Conservation (phyloP, 1,140 invertebrate genomes). For the Drosophila funebris region DNA sequence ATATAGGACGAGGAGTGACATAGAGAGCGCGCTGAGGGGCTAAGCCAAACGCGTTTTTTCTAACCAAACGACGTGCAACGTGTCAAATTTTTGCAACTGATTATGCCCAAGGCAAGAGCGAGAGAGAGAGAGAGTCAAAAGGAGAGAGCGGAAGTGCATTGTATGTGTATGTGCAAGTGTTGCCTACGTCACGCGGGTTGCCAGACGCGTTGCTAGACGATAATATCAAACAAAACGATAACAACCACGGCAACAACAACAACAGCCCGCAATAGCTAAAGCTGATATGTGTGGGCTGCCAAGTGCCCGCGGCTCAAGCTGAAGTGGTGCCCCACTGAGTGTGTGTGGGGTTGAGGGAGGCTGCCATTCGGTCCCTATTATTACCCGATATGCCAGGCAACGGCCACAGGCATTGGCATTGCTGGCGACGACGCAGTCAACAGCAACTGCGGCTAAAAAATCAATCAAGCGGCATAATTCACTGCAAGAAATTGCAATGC, state of each 20-base stretch:
- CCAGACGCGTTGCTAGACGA: constrained; percentile 77
- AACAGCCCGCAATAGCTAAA: constrained; percentile 13
- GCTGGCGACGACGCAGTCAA: constrained; percentile 26
- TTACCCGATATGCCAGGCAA: constrained; percentile 48
- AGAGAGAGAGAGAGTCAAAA: not conserved
- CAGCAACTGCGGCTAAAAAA: constrained; percentile 43
- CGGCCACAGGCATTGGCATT: constrained; percentile 33
- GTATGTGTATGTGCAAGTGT: constrained; percentile 5
- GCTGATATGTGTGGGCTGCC: constrained; percentile 57
- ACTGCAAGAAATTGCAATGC: constrained; percentile 25
- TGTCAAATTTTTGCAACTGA: constrained; percentile 78
- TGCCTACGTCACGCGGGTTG: constrained; percentile 49
- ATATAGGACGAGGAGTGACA: not conserved
- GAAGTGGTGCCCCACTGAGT: constrained; percentile 26
- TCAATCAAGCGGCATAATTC: constrained; percentile 61
- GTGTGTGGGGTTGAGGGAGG: not conserved
- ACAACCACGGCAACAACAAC: constrained; percentile 49
- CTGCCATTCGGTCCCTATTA: constrained; percentile 41
- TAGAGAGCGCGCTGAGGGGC: not conserved
- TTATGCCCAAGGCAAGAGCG: constrained; percentile 59
- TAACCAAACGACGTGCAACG: constrained; percentile 27
- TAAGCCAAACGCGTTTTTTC: constrained; percentile 31
- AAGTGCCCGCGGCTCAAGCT: constrained; percentile 60
- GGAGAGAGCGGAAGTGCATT: constrained; percentile 31
- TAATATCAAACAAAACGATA: constrained; percentile 73